Evolutionary conservation across 1,140 invertebrate genomes (phyloP).

Genomic region (Diachasmimorpha longicaudata): DNA sequence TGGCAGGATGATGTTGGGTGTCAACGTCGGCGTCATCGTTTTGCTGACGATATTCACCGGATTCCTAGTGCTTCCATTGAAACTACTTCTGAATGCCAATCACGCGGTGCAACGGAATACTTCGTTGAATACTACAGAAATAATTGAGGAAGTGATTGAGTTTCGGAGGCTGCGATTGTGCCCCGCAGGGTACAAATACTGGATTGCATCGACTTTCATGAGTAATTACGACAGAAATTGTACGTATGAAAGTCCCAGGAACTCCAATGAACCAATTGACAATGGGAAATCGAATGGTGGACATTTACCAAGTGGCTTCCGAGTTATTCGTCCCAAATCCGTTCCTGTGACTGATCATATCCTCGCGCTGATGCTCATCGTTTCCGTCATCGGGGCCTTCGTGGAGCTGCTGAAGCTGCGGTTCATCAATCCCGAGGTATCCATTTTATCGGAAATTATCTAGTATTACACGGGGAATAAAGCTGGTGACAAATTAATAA

Average conservation of each 20-base stretch:
- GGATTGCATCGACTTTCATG: constrained; percentile 35
- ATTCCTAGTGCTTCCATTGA: constrained; percentile 45
- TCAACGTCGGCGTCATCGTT: constrained; percentile 48
- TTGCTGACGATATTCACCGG: constrained; percentile 48
- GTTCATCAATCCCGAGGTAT: constrained; percentile 48
- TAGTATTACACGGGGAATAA: too few relatives aligned
- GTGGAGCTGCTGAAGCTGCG: constrained; percentile 49
- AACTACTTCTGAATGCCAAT: constrained; percentile 44
- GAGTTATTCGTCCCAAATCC: constrained; percentile 38
- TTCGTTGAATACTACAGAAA: neutral
- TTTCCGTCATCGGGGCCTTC: constrained; percentile 48
- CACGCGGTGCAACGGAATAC: constrained; percentile 21
- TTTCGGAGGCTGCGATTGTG: constrained; percentile 43
- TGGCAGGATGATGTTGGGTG: constrained; percentile 41
- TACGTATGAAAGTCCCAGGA: constrained; percentile 27
- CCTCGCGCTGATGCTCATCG: constrained; percentile 46
- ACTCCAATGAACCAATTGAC: neutral
- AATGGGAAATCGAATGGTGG: neutral
- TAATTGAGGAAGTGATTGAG: constrained; percentile 29
- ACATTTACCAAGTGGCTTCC: constrained; percentile 20
- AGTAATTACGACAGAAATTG: constrained; percentile 53
- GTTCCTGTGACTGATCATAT: constrained; percentile 48
- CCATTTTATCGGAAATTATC: too few relatives aligned
- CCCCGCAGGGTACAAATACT: constrained; percentile 38
- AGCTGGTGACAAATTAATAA: too few relatives aligned